A percentile compares a stretch with the other conserved stretches of the same genome.
Conservation (phyloP, 2,113 vertebrate species). For the Pygoscelis antarcticus region DNA sequence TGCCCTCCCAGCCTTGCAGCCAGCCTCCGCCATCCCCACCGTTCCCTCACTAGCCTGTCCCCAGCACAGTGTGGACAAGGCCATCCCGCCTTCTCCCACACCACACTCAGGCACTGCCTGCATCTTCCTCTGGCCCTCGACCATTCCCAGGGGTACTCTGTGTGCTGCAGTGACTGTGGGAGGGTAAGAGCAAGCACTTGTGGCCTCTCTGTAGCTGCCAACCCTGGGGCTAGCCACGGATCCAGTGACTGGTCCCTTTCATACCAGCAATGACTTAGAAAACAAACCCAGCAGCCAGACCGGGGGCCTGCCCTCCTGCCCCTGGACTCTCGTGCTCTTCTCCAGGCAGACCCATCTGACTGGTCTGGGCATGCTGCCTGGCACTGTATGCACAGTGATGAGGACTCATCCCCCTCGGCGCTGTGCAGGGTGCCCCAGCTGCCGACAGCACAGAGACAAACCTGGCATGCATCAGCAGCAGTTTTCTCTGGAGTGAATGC, state of each 20-base stretch:
- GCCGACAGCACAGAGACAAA: background rate
- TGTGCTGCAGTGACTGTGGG: background rate
- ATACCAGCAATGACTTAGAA: background rate
- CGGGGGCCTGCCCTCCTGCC: background rate
- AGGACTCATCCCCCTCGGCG: background rate
- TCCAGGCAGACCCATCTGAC: background rate
- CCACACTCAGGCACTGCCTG: too few relatives aligned
- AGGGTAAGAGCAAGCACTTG: background rate
- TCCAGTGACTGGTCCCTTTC: background rate
- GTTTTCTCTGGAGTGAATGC: background rate
- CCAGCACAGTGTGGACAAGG: background rate
- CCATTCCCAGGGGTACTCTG: background rate
- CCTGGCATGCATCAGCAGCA: background rate
- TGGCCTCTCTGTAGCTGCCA: background rate
- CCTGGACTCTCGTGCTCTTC: background rate
- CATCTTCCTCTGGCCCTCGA: background rate
- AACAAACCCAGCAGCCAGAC: background rate
- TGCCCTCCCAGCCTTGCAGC: background rate
- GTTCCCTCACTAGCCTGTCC: too few relatives aligned
- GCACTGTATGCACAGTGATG: accelerated
- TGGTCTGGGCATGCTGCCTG: background rate
- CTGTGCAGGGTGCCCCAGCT: background rate
- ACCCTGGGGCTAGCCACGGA: background rate
- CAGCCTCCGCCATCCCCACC: background rate
- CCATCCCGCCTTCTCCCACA: background rate